Conservation (phyloP, 2,113 vertebrate species). For the Ameiurus melas region DNA sequence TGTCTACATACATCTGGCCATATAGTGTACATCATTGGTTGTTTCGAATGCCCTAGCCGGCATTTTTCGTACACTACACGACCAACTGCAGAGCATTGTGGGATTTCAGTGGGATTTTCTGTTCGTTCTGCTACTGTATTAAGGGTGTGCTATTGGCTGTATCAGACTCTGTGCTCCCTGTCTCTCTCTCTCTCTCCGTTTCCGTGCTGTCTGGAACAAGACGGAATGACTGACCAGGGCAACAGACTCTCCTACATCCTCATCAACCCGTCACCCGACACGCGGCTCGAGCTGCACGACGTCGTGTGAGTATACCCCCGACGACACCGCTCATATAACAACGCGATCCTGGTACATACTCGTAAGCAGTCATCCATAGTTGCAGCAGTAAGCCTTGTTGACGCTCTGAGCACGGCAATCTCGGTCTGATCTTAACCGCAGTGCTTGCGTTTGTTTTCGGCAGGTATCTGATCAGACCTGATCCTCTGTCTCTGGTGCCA, state of each 20-base stretch:
- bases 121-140: background rate
- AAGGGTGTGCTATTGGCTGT: background rate
- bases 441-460: conserved; percentile 10
- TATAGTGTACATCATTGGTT: background rate
- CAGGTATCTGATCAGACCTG: conserved; percentile 81
- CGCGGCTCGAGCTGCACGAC: conserved; percentile 79
- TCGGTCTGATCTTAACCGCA: background rate
- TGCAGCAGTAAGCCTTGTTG: too few relatives aligned
- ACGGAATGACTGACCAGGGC: conserved; percentile 80
- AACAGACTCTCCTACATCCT: conserved; percentile 83
- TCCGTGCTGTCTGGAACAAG: conserved; percentile 61
- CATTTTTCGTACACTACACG: background rate
- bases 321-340: too few relatives aligned
- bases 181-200: background rate
- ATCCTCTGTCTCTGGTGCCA: conserved; percentile 77
- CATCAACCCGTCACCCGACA: conserved; percentile 82
- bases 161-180: background rate
- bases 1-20: background rate
- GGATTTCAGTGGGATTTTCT: background rate
- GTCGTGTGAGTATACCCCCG: conserved; percentile 73
- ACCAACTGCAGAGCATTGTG: background rate
- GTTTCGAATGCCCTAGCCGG: background rate
- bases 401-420: background rate
- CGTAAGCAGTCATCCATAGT: too few relatives aligned
- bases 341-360: too few relatives aligned